Evolutionary conservation across 2,888 invertebrate species (phyloP).

Genomic region (Macrosiphum euphorbiae): DNA sequence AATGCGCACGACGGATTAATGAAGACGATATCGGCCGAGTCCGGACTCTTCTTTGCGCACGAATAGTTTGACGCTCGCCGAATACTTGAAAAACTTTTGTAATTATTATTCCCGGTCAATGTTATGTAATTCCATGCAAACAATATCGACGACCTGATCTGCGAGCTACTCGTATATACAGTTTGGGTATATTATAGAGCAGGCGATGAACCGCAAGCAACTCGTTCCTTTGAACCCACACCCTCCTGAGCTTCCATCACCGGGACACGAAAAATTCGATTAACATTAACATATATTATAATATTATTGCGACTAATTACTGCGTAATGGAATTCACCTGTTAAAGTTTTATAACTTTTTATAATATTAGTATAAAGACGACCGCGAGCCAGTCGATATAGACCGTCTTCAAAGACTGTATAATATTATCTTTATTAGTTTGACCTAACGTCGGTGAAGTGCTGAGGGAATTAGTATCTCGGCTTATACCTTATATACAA

Average conservation of each 20-base stretch:
- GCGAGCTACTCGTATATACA: neutral
- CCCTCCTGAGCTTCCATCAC: neutral
- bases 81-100: conserved; percentile 26
- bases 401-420: neutral
- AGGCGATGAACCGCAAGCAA: neutral
- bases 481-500: neutral
- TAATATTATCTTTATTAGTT: conserved; percentile 1
- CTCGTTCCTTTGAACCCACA: neutral
- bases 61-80: neutral
- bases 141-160: neutral
- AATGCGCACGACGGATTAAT: neutral
- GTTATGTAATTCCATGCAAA: neutral
- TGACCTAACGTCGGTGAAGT: neutral
- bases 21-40: neutral
- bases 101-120: conserved; percentile 32
- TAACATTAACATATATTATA: neutral
- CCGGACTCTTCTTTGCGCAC: neutral
- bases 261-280: neutral
- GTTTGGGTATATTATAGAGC: neutral
- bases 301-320: neutral
- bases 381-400: neutral
- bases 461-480: neutral
- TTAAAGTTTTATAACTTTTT: neutral
- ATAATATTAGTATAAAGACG: neutral
- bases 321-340: neutral